Base-by-base conservation (phyloP, 2,888 invertebrate genomes). In the Dolichomitus sp. region DNA sequence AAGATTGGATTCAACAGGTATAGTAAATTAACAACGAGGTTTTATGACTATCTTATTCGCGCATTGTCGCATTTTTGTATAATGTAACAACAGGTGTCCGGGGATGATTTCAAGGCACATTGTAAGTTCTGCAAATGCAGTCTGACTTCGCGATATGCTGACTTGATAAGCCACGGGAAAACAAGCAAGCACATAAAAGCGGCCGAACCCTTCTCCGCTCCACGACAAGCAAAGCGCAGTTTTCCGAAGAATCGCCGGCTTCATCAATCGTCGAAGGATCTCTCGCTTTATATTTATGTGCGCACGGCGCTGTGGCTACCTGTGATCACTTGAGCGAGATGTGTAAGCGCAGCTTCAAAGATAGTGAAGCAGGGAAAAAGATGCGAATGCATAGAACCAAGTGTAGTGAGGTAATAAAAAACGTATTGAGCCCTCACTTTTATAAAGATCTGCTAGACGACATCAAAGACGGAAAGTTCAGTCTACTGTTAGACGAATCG, bases 321-420 rank as follows among this genome's bases (percentile, higher is more conserved):
- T 42, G 61, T 23, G 82, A 84, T 73, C 78, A 84, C 50, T 73
- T 84, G 42, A 61, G 33, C 37, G 65, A 82, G 19, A 23, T 81
- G 14, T 80, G 69, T 30, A 66, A 68, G n/a, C 4, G 30, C 7
- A 12, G 52, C 52, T 79, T 83, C 66, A 61, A 77, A 14, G 81
- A 85, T 61, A 81, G 83, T 27, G 77, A 83, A 78, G 76, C 54
- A 27, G 75, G 78, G 5, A 27, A 68, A 61, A 57, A 81, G 9
- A 14, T 87, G 33, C 77, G 80, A 74, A 83, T 85, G 76, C 87
- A 88, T 40, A 63, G 85, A 75, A 87, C 85, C 4, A 88, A 88
- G 75, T 88, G 87, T 69, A 81, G 84, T 19, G 66, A 72, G 17
- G 59, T 87, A 0, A 87, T 88, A 33, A 85, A 83, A 52, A 86